These are phyloP conservation scores for Empidonax alnorum DNA, from an alignment of 2,113 vertebrate genomes.

Conservation along the genomic window DNA sequence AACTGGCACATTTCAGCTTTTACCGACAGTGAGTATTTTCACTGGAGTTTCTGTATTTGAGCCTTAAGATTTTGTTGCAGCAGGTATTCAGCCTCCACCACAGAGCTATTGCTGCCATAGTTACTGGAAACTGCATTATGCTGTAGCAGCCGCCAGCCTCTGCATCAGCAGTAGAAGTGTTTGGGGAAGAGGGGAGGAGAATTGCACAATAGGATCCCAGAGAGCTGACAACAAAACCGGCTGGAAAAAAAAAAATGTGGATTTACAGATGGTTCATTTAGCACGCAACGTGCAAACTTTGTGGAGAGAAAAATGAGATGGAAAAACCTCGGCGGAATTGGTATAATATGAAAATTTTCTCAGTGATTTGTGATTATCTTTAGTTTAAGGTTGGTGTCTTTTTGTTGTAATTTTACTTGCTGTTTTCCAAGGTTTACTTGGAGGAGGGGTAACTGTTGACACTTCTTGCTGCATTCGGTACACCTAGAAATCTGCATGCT, in stretches of 20 bases:
- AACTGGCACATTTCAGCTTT: neutral
- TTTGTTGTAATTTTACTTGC: neutral
- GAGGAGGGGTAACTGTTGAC: neutral
- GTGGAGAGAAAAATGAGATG: conserved; percentile 13
- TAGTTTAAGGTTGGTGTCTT: conserved; percentile 24
- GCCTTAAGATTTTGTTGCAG: conserved; percentile 34
- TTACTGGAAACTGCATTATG: conserved; percentile 66
- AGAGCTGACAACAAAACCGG: conserved; percentile 37
- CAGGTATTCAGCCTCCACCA: conserved; percentile 30
- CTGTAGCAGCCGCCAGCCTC: conserved; percentile 67
- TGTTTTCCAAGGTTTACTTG: conserved; percentile 9
- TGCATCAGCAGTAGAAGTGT: conserved; percentile 48
- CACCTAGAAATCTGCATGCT: neutral
- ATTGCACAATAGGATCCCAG: conserved; percentile 44
- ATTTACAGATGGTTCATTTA: conserved; percentile 39
- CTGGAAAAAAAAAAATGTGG: conserved; percentile 34
- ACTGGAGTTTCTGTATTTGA: conserved; percentile 6
- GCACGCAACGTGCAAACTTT: conserved; percentile 2
- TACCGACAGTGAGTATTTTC: neutral
- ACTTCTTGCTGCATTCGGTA: conserved; percentile 10
- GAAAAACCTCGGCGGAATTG: neutral
- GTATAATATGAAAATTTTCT: conserved; percentile 10
- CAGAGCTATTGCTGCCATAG: conserved; percentile 56
- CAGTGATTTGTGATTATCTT: neutral
- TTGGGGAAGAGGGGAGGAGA: conserved; percentile 52